Conservation (phyloP, 1,140 invertebrate species). For the Tyrophagus putrescentiae region DNA sequence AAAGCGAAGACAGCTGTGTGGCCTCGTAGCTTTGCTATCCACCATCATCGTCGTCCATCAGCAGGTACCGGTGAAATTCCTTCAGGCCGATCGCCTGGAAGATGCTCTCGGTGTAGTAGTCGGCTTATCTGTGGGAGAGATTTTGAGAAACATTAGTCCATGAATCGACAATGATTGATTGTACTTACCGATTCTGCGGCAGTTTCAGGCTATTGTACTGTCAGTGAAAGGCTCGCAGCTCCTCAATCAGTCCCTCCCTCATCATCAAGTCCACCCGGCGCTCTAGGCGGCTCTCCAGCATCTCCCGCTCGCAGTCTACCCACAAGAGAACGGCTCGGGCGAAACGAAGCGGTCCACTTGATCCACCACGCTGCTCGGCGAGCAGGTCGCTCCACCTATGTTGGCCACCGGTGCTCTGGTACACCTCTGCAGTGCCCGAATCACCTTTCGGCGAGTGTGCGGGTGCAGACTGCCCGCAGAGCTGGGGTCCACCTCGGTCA, state of each 20-base stretch:
- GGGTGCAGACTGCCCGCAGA: slow-evolving; percentile 66
- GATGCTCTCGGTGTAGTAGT: slow-evolving; percentile 76
- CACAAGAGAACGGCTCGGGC: slow-evolving; percentile 55
- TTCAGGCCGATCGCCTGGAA: slow-evolving; percentile 96
- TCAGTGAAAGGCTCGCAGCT: slow-evolving; percentile 66
- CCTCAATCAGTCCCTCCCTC: slow-evolving; percentile 56
- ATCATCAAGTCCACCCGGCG: slow-evolving; percentile 76
- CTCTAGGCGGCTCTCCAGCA: slow-evolving; percentile 60
- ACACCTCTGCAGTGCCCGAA: slow-evolving; percentile 59
- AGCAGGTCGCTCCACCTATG: slow-evolving; percentile 61
- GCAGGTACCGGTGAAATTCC: slow-evolving; percentile 81
- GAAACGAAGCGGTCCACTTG: slow-evolving; percentile 53
- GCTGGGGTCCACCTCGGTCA: slow-evolving; percentile 56
- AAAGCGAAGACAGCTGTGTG: too few relatives aligned
- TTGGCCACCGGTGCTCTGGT: slow-evolving; percentile 43
- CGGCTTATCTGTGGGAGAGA: slow-evolving; percentile 40
- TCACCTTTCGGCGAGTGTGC: slow-evolving; percentile 66
- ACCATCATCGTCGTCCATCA: slow-evolving; percentile 46
- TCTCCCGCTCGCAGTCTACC: slow-evolving; percentile 62
- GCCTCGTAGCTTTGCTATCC: too few relatives aligned
- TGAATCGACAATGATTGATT: too few relatives aligned
- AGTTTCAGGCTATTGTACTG: slow-evolving; percentile 45
- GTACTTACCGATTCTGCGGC: slow-evolving; percentile 29
- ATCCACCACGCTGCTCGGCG: slow-evolving; percentile 52
- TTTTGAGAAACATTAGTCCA: too few relatives aligned